Conservation (phyloP, 2,797 vertebrate genomes). For the Halcyon leucocephala region DNA sequence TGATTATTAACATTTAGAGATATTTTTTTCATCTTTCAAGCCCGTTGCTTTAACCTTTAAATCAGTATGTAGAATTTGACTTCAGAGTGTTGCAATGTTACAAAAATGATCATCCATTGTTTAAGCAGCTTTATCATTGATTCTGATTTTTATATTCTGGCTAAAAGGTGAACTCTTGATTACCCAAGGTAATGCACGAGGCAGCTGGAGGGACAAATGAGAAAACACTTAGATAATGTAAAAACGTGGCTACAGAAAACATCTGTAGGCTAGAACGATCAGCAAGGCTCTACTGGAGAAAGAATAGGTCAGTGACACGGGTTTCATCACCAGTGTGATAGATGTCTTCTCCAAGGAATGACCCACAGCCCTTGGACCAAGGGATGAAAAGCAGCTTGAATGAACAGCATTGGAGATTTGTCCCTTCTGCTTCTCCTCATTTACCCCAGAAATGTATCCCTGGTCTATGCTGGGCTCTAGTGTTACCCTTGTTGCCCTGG, state of each 20-base stretch:
- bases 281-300: background rate
- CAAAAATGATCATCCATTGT: background rate
- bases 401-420: background rate
- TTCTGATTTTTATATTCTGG: background rate
- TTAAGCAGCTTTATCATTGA: background rate
- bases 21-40: background rate
- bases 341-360: background rate
- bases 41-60: conserved; percentile 27
- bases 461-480: rapidly evolving
- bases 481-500: background rate
- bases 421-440: background rate
- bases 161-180: background rate
- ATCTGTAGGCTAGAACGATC: background rate
- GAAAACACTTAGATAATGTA: background rate
- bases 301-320: conserved; percentile 1
- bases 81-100: background rate
- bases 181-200: background rate
- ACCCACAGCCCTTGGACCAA: background rate
- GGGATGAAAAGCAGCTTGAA: background rate
- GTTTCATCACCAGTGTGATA: background rate
- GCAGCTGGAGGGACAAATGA: background rate
- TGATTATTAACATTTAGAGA: background rate
- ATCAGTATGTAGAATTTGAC: background rate
- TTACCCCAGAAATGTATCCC: background rate
- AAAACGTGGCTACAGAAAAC: background rate